A percentile compares a stretch with the other conserved stretches of the same genome.
Evolutionary conservation across 1,140 invertebrate species (phyloP).

Genomic region (Leptinotarsa defecta): DNA sequence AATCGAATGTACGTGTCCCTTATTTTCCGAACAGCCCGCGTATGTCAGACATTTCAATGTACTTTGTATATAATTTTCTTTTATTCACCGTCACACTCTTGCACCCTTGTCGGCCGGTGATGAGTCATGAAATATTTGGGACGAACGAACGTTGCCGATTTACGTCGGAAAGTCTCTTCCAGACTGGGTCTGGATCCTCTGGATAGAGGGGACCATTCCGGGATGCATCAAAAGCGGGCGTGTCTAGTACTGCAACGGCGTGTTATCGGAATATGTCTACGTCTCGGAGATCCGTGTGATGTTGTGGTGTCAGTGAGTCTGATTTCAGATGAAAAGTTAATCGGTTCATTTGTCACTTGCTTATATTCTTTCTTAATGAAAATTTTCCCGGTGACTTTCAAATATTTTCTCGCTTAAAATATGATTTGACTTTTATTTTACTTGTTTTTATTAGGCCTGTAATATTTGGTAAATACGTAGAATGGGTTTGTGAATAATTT

Average conservation of each 20-base stretch:
- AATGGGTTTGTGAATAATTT: no score
- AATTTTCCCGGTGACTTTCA: no score
- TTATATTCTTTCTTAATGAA: background rate
- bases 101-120: background rate
- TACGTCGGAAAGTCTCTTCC: conserved; percentile 20
- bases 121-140: background rate
- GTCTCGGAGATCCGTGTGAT: background rate
- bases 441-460: no score
- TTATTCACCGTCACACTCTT: background rate
- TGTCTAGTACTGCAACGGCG: conserved; percentile 44
- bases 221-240: conserved; percentile 47
- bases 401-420: no score
- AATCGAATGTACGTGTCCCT: no score
- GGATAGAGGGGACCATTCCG: conserved; percentile 38
- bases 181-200: conserved; percentile 30
- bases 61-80: no score
- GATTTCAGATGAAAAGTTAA: background rate
- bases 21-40: no score
- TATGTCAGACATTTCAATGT: no score
- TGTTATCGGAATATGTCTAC: conserved; percentile 16
- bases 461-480: no score
- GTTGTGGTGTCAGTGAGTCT: background rate
- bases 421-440: no score
- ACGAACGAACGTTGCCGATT: conserved; percentile 11
- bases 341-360: background rate